These are phyloP conservation scores for Dolomedes plantarius DNA, from an alignment of 2,888 invertebrate species.

Conservation along the genomic window DNA sequence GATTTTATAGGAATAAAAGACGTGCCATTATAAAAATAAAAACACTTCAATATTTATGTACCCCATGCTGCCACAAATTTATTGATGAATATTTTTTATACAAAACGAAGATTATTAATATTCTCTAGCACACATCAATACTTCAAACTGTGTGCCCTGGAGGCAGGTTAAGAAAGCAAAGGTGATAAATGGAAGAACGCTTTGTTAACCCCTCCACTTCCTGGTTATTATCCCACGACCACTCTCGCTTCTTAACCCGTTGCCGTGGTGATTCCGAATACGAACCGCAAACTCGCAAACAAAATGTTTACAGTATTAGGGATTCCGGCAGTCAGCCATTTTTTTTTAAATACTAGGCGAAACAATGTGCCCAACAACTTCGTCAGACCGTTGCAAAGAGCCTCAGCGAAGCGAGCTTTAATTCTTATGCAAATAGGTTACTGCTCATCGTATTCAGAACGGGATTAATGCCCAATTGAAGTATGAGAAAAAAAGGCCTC, in stretches of 20 bases:
- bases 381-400: background rate
- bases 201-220: constrained; percentile 51
- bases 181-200: constrained; percentile 59
- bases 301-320: constrained; percentile 25
- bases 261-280: constrained; percentile 31
- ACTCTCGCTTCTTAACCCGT: constrained; percentile 28
- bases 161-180: constrained; percentile 58
- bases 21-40: too few relatives aligned
- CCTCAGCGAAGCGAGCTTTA: background rate
- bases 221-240: constrained; percentile 52
- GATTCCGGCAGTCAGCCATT: constrained; percentile 6
- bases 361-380: background rate
- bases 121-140: background rate
- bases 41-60: too few relatives aligned
- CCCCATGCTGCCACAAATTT: too few relatives aligned
- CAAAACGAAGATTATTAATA: background rate
- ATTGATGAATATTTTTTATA: too few relatives aligned
- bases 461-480: constrained; percentile 31
- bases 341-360: background rate
- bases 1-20: too few relatives aligned
- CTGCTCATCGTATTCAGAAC: constrained; percentile 22
- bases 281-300: constrained; percentile 21
- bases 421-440: constrained; percentile 47
- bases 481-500: background rate
- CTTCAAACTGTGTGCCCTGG: constrained; percentile 7